These are phyloP conservation scores for Glaucomys volans DNA, from an alignment of 2,113 vertebrate species.

Conservation along the genomic window DNA sequence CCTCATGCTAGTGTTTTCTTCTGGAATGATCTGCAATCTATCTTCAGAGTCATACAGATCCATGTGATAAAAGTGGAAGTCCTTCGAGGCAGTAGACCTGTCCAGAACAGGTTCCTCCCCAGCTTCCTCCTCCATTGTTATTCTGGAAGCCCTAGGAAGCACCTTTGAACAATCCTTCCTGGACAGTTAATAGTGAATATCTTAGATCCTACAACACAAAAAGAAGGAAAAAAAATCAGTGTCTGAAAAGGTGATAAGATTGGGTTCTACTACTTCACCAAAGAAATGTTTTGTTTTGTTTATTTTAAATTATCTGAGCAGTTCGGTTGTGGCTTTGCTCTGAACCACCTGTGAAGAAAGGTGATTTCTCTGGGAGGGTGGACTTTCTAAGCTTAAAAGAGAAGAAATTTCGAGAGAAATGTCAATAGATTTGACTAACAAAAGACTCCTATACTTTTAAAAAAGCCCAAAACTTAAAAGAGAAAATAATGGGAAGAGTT, in stretches of 20 bases:
- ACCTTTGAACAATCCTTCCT: slow-evolving; percentile 40
- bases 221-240: background rate
- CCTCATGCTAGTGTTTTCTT: slow-evolving; percentile 80
- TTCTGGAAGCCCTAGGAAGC: slow-evolving; percentile 34
- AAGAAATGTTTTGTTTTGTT: background rate
- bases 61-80: slow-evolving; percentile 85
- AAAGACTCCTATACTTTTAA: background rate
- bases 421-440: background rate
- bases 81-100: slow-evolving; percentile 59
- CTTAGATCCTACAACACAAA: slow-evolving; percentile 69
- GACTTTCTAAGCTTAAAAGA: background rate
- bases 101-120: background rate
- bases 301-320: background rate
- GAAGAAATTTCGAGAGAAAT: background rate
- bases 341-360: background rate
- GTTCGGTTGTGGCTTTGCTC: background rate
- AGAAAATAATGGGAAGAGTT: background rate
- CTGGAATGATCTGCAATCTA: slow-evolving; percentile 88
- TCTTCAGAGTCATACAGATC: slow-evolving; percentile 90
- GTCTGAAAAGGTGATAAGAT: background rate
- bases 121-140: slow-evolving; percentile 55
- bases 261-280: background rate
- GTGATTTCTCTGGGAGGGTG: background rate
- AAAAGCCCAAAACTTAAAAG: background rate
- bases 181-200: background rate